Base-by-base conservation (phyloP, 1,140 invertebrate species). In the Theocolax elegans region DNA sequence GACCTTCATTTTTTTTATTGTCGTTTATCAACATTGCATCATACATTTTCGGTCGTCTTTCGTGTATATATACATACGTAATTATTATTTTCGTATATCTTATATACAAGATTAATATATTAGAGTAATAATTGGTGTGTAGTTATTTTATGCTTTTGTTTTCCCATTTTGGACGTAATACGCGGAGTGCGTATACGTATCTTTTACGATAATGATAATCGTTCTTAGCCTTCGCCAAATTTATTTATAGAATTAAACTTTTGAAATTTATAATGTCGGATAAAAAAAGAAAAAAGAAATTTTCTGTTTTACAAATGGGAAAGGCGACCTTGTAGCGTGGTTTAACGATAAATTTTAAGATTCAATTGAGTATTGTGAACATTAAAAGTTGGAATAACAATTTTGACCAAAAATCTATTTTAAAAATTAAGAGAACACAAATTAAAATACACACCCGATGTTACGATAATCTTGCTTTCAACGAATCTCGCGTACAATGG, bases 61-160 rank as follows among this genome's bases (percentile, higher is more conserved):
- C 31, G 13, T 56, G 2, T 15, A 4, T 13, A 1, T 23, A 19
- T 15, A 10, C 4, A 9, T 42, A 40, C n/a, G 56, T 29, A 27
- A 49, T 42, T 29, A 35, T 44, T 31, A 35, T 6, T 10, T 1
- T 27, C 8, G 31, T 17, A 2, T 53, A 54, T 53, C 48, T 65
- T 44, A 29, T n/a, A n/a, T 40, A 13, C 44, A 3, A 40, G 17
- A 31, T 56, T 46, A 40, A 66, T 35, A 56, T 66, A 56, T 56
- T 65, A 15, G 31, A 31, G 40, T 66, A 66, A 66, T 66, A 66
- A 66, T 66, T 58, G 64, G 46, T 56, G n/a, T n/a, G 56, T 27
- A 56, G 40, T 44, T 56, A 66, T 42, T 66, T 66, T 66, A 66
- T 56, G 63, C 25, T 19, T 44, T 35, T 66, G 64, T 66, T 66